These are phyloP conservation scores for Periplaneta americana DNA, from an alignment of 1,140 invertebrate genomes.

Conservation along the genomic window DNA sequence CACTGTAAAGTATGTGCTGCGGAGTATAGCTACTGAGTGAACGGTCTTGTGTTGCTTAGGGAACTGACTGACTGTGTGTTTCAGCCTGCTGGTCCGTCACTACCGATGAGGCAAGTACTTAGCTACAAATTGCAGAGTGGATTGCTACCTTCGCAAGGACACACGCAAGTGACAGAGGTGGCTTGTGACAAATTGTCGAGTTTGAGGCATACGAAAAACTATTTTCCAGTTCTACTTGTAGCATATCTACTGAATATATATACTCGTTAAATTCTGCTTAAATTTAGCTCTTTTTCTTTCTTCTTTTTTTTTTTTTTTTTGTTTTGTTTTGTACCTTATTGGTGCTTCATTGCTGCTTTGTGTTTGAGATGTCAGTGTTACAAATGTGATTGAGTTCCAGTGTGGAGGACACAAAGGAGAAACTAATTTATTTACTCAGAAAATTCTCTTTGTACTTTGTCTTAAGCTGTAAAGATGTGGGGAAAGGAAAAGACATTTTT, in stretches of 20 bases:
- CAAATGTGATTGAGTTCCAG: too few species aligned
- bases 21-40: constrained; percentile 35
- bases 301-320: too few species aligned
- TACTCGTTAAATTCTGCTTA: too few species aligned
- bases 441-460: too few species aligned
- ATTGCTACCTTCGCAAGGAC: background rate
- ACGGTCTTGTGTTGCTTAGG: background rate
- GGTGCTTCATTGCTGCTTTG: background rate
- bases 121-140: background rate
- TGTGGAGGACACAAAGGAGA: too few species aligned
- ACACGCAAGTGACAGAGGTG: background rate
- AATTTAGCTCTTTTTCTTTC: too few species aligned
- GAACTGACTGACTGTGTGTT: background rate
- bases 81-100: background rate
- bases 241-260: background rate
- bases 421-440: too few species aligned
- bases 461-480: too few species aligned
- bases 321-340: too few species aligned
- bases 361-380: too few species aligned
- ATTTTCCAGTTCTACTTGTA: too few species aligned
- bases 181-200: background rate
- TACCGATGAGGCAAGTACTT: background rate
- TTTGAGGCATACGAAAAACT: background rate
- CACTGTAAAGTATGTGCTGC: constrained; percentile 78
- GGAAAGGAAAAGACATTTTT: too few species aligned